phyloP scores from a whole-genome alignment of 2,113 vertebrate genomes.

The Eurypyga helias region DNA sequence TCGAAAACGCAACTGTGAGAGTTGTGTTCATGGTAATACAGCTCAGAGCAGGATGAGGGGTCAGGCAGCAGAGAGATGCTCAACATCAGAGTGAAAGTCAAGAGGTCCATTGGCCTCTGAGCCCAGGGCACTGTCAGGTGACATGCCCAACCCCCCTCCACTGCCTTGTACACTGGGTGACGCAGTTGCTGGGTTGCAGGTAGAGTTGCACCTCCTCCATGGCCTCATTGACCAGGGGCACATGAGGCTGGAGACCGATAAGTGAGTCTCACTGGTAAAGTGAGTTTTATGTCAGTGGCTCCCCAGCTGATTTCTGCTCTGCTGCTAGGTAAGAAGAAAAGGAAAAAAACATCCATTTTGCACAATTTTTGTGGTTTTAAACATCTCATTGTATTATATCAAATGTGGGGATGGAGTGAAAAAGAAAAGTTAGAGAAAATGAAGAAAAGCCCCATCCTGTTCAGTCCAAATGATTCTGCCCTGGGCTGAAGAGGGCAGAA shows the following conservation, averaged over 20 bases:
- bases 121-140: not conserved
- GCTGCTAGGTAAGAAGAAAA: not conserved
- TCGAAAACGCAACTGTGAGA: not conserved
- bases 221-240: not conserved
- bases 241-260: not conserved
- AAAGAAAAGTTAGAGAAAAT: not conserved
- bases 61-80: not conserved
- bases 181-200: not conserved
- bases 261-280: not conserved
- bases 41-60: not conserved
- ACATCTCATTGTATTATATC: not conserved
- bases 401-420: not conserved
- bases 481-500: not conserved
- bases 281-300: not conserved
- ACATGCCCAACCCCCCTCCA: not conserved
- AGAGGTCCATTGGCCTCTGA: not conserved
- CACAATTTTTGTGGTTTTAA: not conserved
- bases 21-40: not conserved
- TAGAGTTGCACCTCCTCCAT: rapidly evolving
- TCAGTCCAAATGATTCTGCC: not conserved
- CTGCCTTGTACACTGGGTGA: not conserved
- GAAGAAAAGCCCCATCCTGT: not conserved
- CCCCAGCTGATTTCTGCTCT: not conserved
- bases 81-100: not conserved
- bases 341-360: not conserved